Evolutionary conservation across 2,888 invertebrate species (phyloP).

Genomic region (Vanessa cardui): DNA sequence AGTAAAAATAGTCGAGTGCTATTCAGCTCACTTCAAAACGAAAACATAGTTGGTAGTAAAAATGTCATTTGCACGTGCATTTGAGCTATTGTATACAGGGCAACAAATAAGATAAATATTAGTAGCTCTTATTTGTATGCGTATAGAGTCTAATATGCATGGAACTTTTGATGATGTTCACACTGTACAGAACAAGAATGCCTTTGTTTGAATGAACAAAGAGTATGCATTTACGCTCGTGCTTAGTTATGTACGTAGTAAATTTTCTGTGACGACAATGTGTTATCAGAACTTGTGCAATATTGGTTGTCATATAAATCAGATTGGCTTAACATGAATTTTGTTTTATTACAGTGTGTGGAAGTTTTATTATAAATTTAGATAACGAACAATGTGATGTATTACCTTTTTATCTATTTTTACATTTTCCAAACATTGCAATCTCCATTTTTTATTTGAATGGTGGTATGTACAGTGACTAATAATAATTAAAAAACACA

Average conservation of each 20-base stretch:
- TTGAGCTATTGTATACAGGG: slow-evolving; percentile 47
- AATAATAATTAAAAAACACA: too few relatives aligned
- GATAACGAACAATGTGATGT: too few relatives aligned
- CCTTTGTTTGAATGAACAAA: slow-evolving; percentile 56
- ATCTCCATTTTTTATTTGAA: too few relatives aligned
- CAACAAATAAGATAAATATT: slow-evolving; percentile 12
- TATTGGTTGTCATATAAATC: slow-evolving; percentile 32
- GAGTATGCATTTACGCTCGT: slow-evolving; percentile 41
- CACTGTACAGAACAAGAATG: slow-evolving; percentile 44
- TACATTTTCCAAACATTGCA: too few relatives aligned
- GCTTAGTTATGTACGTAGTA: slow-evolving; percentile 40
- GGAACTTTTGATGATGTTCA: slow-evolving; percentile 19
- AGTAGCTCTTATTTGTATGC: slow-evolving; percentile 24
- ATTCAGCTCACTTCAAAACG: slow-evolving; percentile 39
- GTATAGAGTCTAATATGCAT: slow-evolving; percentile 22
- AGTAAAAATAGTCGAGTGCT: slow-evolving; percentile 29
- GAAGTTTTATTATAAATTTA: not conserved
- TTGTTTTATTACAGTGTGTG: not conserved
- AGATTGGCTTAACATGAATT: slow-evolving; percentile 11
- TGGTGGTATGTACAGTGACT: too few relatives aligned
- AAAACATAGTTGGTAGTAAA: slow-evolving; percentile 44
- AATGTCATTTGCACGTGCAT: slow-evolving; percentile 58
- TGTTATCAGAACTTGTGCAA: slow-evolving; percentile 32
- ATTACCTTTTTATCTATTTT: too few relatives aligned
- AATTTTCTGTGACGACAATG: slow-evolving; percentile 39